Conservation (phyloP, 2,888 invertebrate species). For the Agrochola litura region DNA sequence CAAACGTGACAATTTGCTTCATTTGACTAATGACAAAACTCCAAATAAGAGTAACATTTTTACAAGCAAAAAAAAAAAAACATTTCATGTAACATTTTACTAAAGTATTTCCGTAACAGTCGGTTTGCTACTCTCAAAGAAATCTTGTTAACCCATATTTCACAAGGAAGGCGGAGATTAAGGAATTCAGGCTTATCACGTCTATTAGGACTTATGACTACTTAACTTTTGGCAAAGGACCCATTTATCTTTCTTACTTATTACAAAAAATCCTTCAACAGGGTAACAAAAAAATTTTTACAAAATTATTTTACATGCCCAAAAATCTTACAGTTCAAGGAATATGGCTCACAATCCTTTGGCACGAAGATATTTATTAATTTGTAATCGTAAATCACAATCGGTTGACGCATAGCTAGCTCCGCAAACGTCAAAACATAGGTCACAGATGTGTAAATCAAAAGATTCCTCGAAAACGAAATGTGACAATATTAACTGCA, state of each 20-base stretch:
- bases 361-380: slow-evolving; percentile 14
- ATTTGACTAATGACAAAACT: slow-evolving; percentile 1
- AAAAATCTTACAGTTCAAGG: background rate
- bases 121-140: slow-evolving; percentile 22
- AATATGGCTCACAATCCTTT: slow-evolving; percentile 49
- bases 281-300: slow-evolving; percentile 10
- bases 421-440: slow-evolving; percentile 74
- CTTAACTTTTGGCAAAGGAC: slow-evolving; percentile 51
- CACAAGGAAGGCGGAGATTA: slow-evolving; percentile 39
- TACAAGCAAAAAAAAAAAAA: background rate
- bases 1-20: slow-evolving; percentile 11
- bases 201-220: slow-evolving; percentile 52
- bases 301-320: background rate
- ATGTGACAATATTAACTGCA: slow-evolving; percentile 34
- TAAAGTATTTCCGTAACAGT: slow-evolving; percentile 47
- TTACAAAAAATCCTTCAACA: slow-evolving; percentile 61
- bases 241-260: slow-evolving; percentile 64
- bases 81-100: slow-evolving; percentile 22
- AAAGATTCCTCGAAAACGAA: slow-evolving; percentile 66
- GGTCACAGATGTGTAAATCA: slow-evolving; percentile 72
- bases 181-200: slow-evolving; percentile 38
- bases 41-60: background rate
- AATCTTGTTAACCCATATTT: slow-evolving; percentile 55
- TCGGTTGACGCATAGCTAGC: slow-evolving; percentile 66
- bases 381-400: slow-evolving; percentile 68